Evolutionary conservation across 2,113 vertebrate genomes (phyloP), one percentile per base, ranked within the genome.

Genomic region (Numenius arquata): DNA sequence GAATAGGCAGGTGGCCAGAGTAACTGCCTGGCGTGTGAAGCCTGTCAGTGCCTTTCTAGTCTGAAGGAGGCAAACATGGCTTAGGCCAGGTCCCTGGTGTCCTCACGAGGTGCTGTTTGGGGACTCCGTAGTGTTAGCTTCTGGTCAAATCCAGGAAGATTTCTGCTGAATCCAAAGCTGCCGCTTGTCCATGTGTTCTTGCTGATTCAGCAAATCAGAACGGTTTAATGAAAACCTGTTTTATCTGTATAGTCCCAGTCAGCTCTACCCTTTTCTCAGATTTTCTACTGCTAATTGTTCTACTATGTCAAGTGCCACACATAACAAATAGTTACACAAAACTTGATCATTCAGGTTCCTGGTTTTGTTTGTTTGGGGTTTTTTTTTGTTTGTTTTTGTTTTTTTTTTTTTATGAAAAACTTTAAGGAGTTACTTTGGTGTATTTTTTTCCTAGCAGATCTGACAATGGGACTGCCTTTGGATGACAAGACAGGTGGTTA

Each of bases 141-240:
- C 90, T 80, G 55, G 26, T 83, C 45, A 65, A 74, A 85, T 23
- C 32, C 30, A 26, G 19, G 56, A 85, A 40, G 43, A 29, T 41
- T 80, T 73, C 41, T 76, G n/a, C 59, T 80, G 32, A 66, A 45
- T 48, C 23, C 18, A 52, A 82, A 89, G 21, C 26, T 61, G 36
- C 11, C 0, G 0, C 38, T 85, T 56, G 3, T 17, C 75, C 1
- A 0, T 10, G 3, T 62, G 30, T 68, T 72, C 48, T 65, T 67
- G 32, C 38, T 45, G 47, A 71, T 63, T 79, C 38, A 68, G 45
- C 16, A 80, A 80, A 90, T 53, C 21, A 8, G 22, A 25, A 5
- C 0, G 0, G 27, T 41, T 89, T 73, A 19, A n/a, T 67, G 22
- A 62, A 81, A 89, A 45, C 10, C 7, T 73, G 9, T 27, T 93